Evolutionary conservation across 2,888 invertebrate genomes (phyloP).

Genomic region (Oxytorus armatus): DNA sequence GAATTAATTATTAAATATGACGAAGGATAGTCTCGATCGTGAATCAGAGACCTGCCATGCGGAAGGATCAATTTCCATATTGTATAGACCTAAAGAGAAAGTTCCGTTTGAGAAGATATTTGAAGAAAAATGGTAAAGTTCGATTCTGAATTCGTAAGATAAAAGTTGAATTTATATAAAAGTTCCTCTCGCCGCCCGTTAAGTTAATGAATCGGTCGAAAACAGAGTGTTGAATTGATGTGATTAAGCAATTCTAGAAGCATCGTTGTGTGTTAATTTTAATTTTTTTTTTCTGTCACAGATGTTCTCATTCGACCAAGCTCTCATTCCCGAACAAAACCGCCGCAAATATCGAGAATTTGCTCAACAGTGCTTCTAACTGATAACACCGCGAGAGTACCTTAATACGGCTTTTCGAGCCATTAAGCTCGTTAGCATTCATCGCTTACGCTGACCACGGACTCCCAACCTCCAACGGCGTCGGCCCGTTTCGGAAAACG

Average conservation of each 20-base stretch:
- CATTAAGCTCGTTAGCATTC: slow-evolving; percentile 60
- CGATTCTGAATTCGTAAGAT: too few relatives aligned
- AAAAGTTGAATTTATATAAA: too few relatives aligned
- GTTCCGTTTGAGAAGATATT: too few relatives aligned
- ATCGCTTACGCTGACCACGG: slow-evolving; percentile 50
- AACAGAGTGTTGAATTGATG: not conserved
- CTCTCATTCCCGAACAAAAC: not conserved
- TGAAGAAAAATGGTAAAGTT: too few relatives aligned
- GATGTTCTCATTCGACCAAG: not conserved
- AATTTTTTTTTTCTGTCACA: too few relatives aligned
- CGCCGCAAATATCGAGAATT: slow-evolving; percentile 39
- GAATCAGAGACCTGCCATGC: too few relatives aligned
- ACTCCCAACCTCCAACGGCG: slow-evolving; percentile 14
- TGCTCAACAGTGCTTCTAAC: slow-evolving; percentile 44
- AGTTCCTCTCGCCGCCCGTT: too few relatives aligned
- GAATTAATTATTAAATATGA: too few relatives aligned
- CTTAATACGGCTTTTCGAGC: slow-evolving; percentile 62
- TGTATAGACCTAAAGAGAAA: too few relatives aligned
- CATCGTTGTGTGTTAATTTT: not conserved
- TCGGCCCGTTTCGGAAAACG: slow-evolving; percentile 38
- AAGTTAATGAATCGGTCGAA: too few relatives aligned
- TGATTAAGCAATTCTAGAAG: not conserved
- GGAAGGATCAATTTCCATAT: too few relatives aligned
- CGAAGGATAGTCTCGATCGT: too few relatives aligned
- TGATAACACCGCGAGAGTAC: slow-evolving; percentile 56